Evolutionary conservation across 2,888 invertebrate genomes (phyloP).

Genomic region (Dasysyrphus albostriatus): DNA sequence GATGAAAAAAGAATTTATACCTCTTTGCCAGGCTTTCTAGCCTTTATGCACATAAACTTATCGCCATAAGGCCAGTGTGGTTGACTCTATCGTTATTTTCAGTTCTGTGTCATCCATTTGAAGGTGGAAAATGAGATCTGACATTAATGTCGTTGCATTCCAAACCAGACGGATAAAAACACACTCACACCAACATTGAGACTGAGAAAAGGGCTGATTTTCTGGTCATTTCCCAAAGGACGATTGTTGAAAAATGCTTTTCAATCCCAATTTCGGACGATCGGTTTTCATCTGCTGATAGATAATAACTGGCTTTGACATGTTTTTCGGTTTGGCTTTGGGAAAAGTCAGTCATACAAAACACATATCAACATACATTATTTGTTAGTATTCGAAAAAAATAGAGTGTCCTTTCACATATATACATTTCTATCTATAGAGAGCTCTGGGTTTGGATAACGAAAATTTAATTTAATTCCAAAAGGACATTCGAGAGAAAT

Average conservation of each 20-base stretch:
- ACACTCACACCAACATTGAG: not conserved
- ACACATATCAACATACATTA: not conserved
- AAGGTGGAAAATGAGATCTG: slow-evolving; percentile 21
- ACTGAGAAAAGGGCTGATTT: slow-evolving; percentile 44
- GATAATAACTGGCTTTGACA: slow-evolving; percentile 65
- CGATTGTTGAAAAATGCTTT: slow-evolving; percentile 49
- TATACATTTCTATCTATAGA: not conserved
- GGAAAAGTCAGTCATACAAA: not conserved
- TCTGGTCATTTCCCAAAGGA: slow-evolving; percentile 55
- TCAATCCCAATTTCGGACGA: slow-evolving; percentile 41
- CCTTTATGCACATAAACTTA: slow-evolving; percentile 9
- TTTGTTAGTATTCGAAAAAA: not conserved
- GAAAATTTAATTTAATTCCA: slow-evolving; percentile 68
- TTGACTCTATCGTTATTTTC: slow-evolving; percentile 9
- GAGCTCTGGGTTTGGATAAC: slow-evolving; percentile 24
- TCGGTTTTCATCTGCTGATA: slow-evolving; percentile 51
- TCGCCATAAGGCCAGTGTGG: not conserved
- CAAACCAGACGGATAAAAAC: not conserved
- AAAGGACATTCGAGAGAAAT: slow-evolving; percentile 45
- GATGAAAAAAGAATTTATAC: slow-evolving; percentile 1
- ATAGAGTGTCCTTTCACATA: not conserved
- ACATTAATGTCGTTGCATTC: slow-evolving; percentile 37
- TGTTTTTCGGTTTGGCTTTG: slow-evolving; percentile 23
- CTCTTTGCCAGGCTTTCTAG: not conserved
- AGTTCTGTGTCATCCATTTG: slow-evolving; percentile 13